Percentiles rank a stretch among this genome's conserved stretches.
phyloP scores from a whole-genome alignment of 2,113 vertebrate species.

The Pardalotus punctatus region DNA sequence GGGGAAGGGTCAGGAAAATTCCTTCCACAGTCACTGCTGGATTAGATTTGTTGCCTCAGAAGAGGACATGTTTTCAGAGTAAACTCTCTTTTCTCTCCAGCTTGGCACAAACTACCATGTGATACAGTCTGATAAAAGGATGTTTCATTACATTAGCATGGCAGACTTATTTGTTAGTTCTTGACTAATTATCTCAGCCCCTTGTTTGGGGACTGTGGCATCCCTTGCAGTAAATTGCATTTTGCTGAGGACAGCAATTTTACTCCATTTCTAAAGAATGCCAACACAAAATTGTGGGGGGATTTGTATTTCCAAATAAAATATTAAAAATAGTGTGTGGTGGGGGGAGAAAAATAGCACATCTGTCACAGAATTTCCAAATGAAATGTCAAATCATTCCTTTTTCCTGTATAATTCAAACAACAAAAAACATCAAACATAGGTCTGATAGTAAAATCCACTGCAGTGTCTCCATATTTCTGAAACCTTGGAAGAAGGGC shows the following conservation, averaged over 20 bases:
- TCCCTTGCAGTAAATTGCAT: neutral
- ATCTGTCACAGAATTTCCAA: neutral
- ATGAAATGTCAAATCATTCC: neutral
- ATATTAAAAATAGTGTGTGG: neutral
- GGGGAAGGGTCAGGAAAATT: neutral
- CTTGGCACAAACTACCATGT: neutral
- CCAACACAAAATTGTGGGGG: neutral
- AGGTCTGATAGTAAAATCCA: neutral
- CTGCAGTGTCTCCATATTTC: neutral
- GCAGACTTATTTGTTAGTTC: constrained; percentile 33
- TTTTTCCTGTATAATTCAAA: neutral
- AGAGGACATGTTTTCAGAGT: neutral
- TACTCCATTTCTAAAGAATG: neutral
- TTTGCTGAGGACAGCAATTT: constrained; percentile 36
- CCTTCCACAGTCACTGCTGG: neutral
- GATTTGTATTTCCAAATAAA: neutral
- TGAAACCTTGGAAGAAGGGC: neutral
- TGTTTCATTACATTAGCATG: constrained; percentile 32
- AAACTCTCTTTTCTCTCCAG: neutral
- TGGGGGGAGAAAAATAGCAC: neutral
- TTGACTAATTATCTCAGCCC: constrained; percentile 46
- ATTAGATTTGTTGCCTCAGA: neutral
- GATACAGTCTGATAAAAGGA: constrained; percentile 27
- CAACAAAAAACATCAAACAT: neutral
- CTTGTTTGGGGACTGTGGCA: neutral